Base-by-base conservation (phyloP, 2,888 invertebrate genomes). In the Pandemis cinnamomeana region DNA sequence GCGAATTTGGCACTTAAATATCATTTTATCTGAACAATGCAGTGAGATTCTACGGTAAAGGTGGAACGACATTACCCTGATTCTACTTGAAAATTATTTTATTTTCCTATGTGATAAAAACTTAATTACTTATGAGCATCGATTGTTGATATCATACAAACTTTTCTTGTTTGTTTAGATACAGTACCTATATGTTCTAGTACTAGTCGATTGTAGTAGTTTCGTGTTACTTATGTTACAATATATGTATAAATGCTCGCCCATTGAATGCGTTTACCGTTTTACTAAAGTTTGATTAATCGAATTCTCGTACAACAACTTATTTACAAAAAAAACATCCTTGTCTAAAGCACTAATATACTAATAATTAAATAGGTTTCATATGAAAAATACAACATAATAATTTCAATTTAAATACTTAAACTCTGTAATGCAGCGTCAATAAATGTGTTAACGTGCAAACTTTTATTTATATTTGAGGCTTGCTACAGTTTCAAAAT, bases 241-340 rank as follows among this genome's bases (percentile, higher is more conserved):
- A 27, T 6, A 51, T 51, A 87, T 82, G 86, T 89, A 89, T 91
- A 91, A 91, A 92, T 90, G 90, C 90, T 86, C 83, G 82, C 81
- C 84, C 82, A 83, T 86, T 86, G 80, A 75, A 76, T 75, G 72
- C 74, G 78, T 81, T 79, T 75, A 60, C 36, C 11, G 36, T 27
- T 53, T 13, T 55, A 46, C 20, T 13, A 44, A 27, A 53, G n/a
- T 61, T 77, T 76, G 80, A 82, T 80, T 87, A 91, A 91, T 92
- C 91, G 89, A 91, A 87, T 87, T 80, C 84, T 87, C 82, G 82
- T 82, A 83, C 84, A 89, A 90, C 88, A 89, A 87, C 81, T 86
- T 92, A 92, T 91, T 88, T 92, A 92, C 91, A 92, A 90, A 91
- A 91, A 90, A 64, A 89, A 91, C 89, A 91, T 82, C 82, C 80